These are phyloP conservation scores for Cryptus armator DNA, from an alignment of 2,888 invertebrate species.

Conservation along the genomic window DNA sequence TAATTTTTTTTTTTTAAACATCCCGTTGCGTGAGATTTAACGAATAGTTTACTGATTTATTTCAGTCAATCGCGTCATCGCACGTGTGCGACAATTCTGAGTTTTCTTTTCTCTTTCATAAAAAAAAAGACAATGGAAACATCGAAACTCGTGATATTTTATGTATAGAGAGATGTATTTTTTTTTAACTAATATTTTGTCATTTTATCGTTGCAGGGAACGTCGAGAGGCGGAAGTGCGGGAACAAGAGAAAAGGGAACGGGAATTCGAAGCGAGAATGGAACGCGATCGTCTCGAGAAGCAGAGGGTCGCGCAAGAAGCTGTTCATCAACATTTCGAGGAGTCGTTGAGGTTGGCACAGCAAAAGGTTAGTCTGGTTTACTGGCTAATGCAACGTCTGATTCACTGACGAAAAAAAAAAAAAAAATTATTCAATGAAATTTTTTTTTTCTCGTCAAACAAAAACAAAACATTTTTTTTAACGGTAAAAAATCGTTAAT, in stretches of 20 bases:
- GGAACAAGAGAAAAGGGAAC: slow-evolving; percentile 88
- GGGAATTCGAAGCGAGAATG: slow-evolving; percentile 84
- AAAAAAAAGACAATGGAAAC: no score
- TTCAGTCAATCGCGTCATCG: background rate
- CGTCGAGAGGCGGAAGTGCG: slow-evolving; percentile 90
- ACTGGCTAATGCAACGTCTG: slow-evolving; percentile 39
- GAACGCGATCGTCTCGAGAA: slow-evolving; percentile 88
- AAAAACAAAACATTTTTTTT: no score
- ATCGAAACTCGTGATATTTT: no score
- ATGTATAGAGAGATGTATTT: no score
- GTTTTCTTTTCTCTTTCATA: background rate
- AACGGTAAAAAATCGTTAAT: no score
- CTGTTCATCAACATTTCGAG: slow-evolving; percentile 95
- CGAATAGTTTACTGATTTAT: background rate
- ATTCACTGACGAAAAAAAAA: background rate
- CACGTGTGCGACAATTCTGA: slow-evolving; percentile 5
- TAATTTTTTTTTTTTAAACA: no score
- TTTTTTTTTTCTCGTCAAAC: no score
- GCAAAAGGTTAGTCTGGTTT: slow-evolving; percentile 89
- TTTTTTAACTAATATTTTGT: slow-evolving; percentile 12
- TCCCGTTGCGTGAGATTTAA: no score
- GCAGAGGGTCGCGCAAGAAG: slow-evolving; percentile 87
- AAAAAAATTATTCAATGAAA: no score
- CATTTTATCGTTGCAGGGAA: slow-evolving; percentile 84
- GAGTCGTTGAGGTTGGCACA: slow-evolving; percentile 93